phyloP scores from a whole-genome alignment of 1,140 invertebrate species.

The Palaemon carinicauda region DNA sequence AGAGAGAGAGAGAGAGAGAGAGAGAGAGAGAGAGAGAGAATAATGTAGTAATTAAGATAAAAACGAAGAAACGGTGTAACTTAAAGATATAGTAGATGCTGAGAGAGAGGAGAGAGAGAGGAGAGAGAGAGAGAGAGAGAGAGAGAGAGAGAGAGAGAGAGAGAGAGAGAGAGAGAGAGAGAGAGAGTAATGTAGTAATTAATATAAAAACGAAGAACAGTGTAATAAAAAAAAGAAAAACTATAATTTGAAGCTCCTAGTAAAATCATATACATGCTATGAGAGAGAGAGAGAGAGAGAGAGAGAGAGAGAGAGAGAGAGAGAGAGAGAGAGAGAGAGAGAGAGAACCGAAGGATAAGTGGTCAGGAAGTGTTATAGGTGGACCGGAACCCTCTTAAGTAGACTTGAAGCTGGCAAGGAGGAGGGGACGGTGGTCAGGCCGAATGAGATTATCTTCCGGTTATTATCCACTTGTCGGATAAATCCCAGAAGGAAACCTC shows the following conservation, averaged over 20 bases:
- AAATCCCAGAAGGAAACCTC: no score
- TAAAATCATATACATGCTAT: background rate
- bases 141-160: background rate
- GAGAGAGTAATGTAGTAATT: background rate
- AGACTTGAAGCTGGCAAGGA: background rate
- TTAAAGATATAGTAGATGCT: no score
- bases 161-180: background rate
- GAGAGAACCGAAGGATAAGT: background rate
- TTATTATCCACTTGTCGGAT: no score
- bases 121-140: background rate
- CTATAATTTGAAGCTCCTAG: no score
- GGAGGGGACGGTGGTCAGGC: background rate
- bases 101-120: background rate
- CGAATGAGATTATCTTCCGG: no score
- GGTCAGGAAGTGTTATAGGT: background rate
- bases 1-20: background rate
- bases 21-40: background rate
- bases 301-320: constrained; percentile 27
- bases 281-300: constrained; percentile 12
- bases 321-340: constrained; percentile 1
- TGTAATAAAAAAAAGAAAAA: no score
- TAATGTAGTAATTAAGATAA: background rate
- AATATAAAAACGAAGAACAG: background rate
- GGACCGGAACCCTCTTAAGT: background rate
- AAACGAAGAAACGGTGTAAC: background rate